Evolutionary conservation across 2,888 invertebrate species (phyloP).

Genomic region (Drosophila birchii): DNA sequence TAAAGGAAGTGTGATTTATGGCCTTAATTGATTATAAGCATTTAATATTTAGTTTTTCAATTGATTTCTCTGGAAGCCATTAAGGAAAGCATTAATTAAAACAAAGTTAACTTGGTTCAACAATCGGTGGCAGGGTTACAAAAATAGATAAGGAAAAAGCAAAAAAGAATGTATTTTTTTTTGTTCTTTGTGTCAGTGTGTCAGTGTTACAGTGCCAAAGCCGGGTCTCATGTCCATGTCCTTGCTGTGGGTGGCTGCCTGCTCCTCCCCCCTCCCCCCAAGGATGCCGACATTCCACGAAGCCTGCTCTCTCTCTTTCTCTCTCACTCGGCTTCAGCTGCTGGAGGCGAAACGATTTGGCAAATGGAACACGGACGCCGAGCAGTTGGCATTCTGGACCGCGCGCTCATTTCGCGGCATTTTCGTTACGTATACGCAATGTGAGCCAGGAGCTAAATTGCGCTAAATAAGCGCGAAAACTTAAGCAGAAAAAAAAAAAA

Average conservation of each 20-base stretch:
- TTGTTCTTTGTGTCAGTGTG: conserved; percentile 61
- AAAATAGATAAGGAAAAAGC: too few relatives aligned
- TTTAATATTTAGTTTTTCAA: background rate
- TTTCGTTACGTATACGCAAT: conserved; percentile 53
- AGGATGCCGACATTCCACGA: conserved; percentile 40
- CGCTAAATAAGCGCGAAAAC: conserved; percentile 15
- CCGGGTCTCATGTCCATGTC: conserved; percentile 59
- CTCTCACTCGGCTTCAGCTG: conserved; percentile 28
- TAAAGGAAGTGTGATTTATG: conserved; percentile 6
- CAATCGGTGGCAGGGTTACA: conserved; percentile 17
- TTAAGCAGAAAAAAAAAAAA: background rate
- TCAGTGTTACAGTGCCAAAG: conserved; percentile 77
- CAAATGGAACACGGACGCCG: conserved; percentile 56
- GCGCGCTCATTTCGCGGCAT: conserved; percentile 44
- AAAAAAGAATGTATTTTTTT: background rate
- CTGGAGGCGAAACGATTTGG: conserved; percentile 64
- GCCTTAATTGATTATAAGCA: background rate
- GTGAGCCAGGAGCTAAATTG: conserved; percentile 9
- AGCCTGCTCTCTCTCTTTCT: conserved; percentile 28
- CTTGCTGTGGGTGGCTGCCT: conserved; percentile 34
- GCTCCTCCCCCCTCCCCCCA: too few relatives aligned
- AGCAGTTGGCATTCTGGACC: conserved; percentile 24
- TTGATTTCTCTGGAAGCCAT: background rate
- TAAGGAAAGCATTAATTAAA: conserved; percentile 2
- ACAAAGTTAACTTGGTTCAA: conserved; percentile 13